These are phyloP conservation scores for Melanocharis versteri DNA, from an alignment of 2,113 vertebrate species.

Conservation along the genomic window DNA sequence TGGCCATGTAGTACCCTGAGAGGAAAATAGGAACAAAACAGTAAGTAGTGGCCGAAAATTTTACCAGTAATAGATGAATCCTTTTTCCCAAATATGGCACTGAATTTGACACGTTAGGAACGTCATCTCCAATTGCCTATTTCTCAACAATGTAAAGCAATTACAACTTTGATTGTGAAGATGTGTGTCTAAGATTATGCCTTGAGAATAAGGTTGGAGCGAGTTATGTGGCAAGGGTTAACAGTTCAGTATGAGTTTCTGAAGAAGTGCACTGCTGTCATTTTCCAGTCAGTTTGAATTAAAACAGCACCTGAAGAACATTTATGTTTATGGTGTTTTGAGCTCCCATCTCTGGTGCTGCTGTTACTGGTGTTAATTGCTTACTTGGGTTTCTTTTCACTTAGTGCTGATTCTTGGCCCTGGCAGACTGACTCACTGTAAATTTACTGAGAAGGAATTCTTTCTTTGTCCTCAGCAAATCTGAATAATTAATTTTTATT, in stretches of 20 bases:
- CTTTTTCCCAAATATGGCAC: neutral
- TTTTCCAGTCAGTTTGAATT: neutral
- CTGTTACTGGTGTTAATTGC: neutral
- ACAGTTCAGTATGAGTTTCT: neutral
- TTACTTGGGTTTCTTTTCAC: neutral
- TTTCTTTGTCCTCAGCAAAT: conserved; percentile 24
- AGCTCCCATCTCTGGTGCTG: neutral
- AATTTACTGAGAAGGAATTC: neutral
- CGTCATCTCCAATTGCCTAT: neutral
- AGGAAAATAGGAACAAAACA: neutral
- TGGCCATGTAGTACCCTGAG: neutral
- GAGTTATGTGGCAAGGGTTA: neutral
- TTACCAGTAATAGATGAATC: neutral
- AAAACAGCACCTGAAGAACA: neutral
- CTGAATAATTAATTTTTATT: conserved; percentile 43
- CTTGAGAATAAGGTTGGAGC: neutral
- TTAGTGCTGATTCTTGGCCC: neutral
- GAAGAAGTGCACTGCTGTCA: neutral
- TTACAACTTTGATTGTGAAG: neutral
- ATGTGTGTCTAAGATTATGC: neutral
- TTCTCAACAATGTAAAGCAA: neutral
- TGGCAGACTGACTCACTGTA: neutral
- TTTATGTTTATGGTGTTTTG: neutral
- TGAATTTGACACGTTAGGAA: neutral
- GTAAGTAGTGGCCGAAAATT: neutral